Percentiles rank a stretch among this genome's conserved stretches.
Conservation (phyloP, 2,113 vertebrate species). For the Rhagologus leucostigma region DNA sequence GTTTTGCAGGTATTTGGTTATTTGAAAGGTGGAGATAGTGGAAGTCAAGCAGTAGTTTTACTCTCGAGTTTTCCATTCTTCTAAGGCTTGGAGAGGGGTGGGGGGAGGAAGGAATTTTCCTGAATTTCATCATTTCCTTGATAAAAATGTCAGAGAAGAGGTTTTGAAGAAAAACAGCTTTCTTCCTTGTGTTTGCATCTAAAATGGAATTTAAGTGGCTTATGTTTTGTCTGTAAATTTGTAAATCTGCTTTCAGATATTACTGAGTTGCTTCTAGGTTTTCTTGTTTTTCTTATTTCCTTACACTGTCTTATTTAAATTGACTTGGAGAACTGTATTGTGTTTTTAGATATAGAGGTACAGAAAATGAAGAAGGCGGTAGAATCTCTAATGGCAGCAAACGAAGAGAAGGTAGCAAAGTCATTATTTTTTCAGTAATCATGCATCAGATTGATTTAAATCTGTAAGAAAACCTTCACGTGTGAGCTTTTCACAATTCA, state of each 20-base stretch:
- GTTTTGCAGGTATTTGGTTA: not conserved
- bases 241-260: not conserved
- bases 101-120: not conserved
- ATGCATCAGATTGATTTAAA: not conserved
- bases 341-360: slow-evolving; percentile 89
- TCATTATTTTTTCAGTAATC: not conserved
- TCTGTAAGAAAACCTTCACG: not conserved
- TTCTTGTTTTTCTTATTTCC: not conserved
- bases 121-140: not conserved
- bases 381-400: slow-evolving; percentile 92
- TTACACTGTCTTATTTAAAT: not conserved
- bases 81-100: not conserved
- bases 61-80: not conserved
- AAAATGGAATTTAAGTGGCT: not conserved
- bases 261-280: not conserved
- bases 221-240: not conserved
- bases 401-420: slow-evolving; percentile 82
- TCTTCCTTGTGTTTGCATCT: not conserved
- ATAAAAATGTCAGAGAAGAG: not conserved
- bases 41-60: not conserved
- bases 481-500: not conserved
- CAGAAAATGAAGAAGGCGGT: slow-evolving; percentile 96
- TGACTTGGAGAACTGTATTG: slow-evolving; percentile 16
- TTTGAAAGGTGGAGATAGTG: not conserved
- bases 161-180: not conserved